Evolutionary conservation across 2,888 invertebrate species (phyloP), one percentile per base, ranked within the genome.

Genomic region (Clanis bilineata): DNA sequence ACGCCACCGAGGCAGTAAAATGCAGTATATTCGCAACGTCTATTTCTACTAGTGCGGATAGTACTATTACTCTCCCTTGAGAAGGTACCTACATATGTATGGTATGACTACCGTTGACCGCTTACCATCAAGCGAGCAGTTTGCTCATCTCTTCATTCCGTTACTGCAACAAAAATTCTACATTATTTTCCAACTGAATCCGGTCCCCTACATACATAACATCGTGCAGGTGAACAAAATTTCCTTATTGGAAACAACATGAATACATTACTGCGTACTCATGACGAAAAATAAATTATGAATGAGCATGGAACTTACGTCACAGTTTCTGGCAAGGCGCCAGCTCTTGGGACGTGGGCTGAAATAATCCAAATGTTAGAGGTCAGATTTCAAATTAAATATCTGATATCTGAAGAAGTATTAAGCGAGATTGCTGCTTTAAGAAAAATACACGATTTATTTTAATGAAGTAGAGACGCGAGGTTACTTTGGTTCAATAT

Each of bases 331-430:
- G 89, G 89, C 80, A 56, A n/a, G 22, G 18, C 60, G 80, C 88
- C 88, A 87, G 67, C 60, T 68, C 64, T 67, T 57, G 62, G 69
- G 66, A 74, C 76, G 81, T 82, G 76, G 77, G 74, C 69, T 64
- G 74, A 75, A 77, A 77, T 77, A 77, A 78, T 62, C 64, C 58
- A 79, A 86, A 85, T 79, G 79, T 71, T 76, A 83, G 72, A 82
- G 86, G 83, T 86, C 80, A 79, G 69, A 67, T 68, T 64, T 63
- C 62, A 66, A 70, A 74, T 70, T 72, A 70, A 73, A 75, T 71
- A 67, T 68, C 65, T 59, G 63, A 68, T 64, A 66, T 67, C 64
- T 64, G 43, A 58, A 65, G 67, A 64, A 59, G 59, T 43, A 62
- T 65, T 54, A 54, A 61, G 63, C 57, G 69, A 65, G 71, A 73